phyloP scores from a whole-genome alignment of 2,113 vertebrate genomes.

The Eudyptes chrysolophus region DNA sequence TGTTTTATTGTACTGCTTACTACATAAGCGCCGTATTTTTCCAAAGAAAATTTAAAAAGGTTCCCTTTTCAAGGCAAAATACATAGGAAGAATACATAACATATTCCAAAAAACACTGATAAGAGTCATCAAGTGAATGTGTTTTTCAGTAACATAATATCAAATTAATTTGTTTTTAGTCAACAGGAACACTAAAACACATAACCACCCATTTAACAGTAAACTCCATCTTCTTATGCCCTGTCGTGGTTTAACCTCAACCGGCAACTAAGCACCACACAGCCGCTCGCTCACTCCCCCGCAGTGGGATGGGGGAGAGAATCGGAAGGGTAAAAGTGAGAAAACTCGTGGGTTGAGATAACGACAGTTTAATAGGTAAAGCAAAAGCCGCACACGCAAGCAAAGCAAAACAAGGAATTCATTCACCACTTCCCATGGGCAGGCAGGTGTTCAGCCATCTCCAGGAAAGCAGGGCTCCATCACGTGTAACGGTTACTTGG shows the following conservation, averaged over 20 bases:
- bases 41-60: not conserved
- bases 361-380: too few species aligned
- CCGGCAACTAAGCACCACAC: too few species aligned
- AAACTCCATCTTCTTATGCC: not conserved
- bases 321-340: too few species aligned
- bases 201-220: not conserved
- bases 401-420: too few species aligned
- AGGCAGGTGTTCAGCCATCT: too few species aligned
- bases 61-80: not conserved
- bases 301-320: too few species aligned
- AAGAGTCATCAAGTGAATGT: not conserved
- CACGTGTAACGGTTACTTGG: too few species aligned
- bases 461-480: too few species aligned
- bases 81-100: not conserved
- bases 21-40: not conserved
- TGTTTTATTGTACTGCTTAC: not conserved
- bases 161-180: not conserved
- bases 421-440: too few species aligned
- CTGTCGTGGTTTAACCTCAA: not conserved
- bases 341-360: too few species aligned
- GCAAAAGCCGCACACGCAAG: too few species aligned
- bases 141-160: not conserved
- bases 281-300: too few species aligned
- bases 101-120: not conserved
- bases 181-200: not conserved